Evolutionary conservation across 2,888 invertebrate genomes (phyloP).

Genomic region (Drosophila greeni): DNA sequence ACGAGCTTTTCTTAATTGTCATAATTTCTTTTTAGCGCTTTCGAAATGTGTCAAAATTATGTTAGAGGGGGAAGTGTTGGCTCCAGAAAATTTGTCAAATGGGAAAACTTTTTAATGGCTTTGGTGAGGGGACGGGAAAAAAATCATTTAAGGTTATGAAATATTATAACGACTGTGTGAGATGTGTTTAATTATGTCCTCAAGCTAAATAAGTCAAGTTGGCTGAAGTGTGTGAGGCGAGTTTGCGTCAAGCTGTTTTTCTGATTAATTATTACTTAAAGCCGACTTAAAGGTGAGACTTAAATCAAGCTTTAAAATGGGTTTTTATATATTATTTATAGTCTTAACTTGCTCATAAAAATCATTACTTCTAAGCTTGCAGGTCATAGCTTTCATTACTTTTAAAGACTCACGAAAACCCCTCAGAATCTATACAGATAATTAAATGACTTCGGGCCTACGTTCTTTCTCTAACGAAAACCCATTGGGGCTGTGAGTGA

Average conservation of each 20-base stretch:
- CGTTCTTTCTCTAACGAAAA: constrained; percentile 26
- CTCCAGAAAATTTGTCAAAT: constrained; percentile 11
- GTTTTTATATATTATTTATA: background rate
- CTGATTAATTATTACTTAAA: background rate
- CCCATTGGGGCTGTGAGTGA: constrained; percentile 36
- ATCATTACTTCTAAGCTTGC: background rate
- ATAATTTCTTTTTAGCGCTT: constrained; percentile 59
- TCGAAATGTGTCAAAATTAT: constrained; percentile 26
- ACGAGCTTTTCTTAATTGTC: constrained; percentile 60
- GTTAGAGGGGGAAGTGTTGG: background rate
- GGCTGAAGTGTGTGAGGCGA: background rate
- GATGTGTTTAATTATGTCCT: constrained; percentile 16
- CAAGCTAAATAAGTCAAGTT: constrained; percentile 1
- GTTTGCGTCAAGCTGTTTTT: background rate
- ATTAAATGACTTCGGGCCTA: constrained; percentile 23
- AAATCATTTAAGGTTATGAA: background rate
- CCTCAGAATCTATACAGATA: constrained; percentile 1
- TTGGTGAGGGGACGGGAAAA: background rate
- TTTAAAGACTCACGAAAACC: constrained; percentile 29
- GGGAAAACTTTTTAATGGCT: constrained; percentile 13
- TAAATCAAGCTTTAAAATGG: background rate
- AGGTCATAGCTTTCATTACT: constrained; percentile 14
- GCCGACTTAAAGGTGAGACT: background rate
- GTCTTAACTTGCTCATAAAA: background rate
- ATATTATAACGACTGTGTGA: constrained; percentile 4